Base-by-base conservation (phyloP, 1,140 invertebrate species). In the Aphelenchoides avenae region DNA sequence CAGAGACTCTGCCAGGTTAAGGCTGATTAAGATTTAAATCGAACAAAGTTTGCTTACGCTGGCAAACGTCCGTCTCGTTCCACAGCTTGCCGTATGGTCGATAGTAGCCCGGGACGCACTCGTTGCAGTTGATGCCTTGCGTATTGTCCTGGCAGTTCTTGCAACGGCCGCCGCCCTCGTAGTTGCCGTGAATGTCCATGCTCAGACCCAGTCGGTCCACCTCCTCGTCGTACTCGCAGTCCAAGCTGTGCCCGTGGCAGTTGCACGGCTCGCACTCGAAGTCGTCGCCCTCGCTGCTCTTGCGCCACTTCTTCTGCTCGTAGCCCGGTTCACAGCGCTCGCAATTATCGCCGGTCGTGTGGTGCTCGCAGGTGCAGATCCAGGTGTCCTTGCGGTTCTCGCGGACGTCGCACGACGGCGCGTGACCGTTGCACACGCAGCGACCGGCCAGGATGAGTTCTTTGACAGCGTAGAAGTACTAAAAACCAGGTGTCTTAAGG, bases 391-490 rank as follows among this genome's bases (percentile, higher is more conserved):
- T 84, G 73, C 89, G 83, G 26, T 83, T 82, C 0, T 93, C 88
- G 1, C 79, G 78, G n/a, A 89, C 86, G 67, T 93, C 89, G 78
- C 94, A 99, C 3, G 85, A 86, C 47, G 89, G 86, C 0, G 94
- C 94, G 78, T 98, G 94, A 13, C 94, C 94, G 77, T 99, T 98
- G 78, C 94, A 99, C 79, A 96, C 90, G 79, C 94, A 98, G 5
- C 92, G 84, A 49, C 94, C 94, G 13, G 92, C 93, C 66, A 98
- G 92, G 73, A 88, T 91, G 62, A 99, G 95, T 75, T 98, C 93
- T 82, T 96, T 95, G 64, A 99, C 95, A 44, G 91, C 94, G 80
- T 99, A 99, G 81, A 93, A 98, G 72, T 98, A 99, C 89, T 93
- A 77, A 37, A 77, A 37, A 84, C 55, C 29, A 46, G 22, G 31